Conservation (phyloP, 2,888 invertebrate species). For the Drosophila atripex region DNA sequence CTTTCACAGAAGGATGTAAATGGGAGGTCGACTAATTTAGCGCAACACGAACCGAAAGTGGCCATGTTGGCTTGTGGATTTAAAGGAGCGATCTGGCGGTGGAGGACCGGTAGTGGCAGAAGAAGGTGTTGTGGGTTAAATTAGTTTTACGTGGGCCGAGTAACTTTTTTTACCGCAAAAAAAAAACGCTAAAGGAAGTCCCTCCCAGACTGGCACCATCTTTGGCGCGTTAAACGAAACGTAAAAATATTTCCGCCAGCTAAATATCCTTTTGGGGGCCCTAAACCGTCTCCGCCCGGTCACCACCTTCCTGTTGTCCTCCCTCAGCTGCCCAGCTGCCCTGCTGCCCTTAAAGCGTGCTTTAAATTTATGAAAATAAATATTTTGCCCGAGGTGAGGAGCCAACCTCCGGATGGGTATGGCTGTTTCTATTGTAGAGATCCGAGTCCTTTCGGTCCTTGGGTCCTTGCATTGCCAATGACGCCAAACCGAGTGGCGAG, state of each 20-base stretch:
- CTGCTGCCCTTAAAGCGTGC: constrained; percentile 63
- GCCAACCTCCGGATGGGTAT: constrained; percentile 38
- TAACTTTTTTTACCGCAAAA: constrained; percentile 48
- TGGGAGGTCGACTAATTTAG: constrained; percentile 73
- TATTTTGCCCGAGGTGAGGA: constrained; percentile 70
- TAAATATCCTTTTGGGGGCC: constrained; percentile 78
- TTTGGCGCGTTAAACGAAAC: constrained; percentile 82
- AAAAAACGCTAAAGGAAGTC: constrained; percentile 15
- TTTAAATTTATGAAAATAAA: constrained; percentile 79
- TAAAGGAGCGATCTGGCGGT: neutral
- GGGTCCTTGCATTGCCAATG: constrained; percentile 62
- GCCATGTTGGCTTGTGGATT: constrained; percentile 54
- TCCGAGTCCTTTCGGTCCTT: constrained; percentile 5
- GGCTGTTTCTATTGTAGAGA: constrained; percentile 22
- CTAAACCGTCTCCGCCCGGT: constrained; percentile 62
- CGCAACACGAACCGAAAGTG: constrained; percentile 76
- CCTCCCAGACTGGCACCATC: constrained; percentile 52
- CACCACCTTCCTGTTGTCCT: constrained; percentile 30
- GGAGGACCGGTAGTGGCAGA: neutral
- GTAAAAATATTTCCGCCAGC: constrained; percentile 82
- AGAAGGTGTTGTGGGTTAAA: constrained; percentile 70
- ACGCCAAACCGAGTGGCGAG: constrained; percentile 34
- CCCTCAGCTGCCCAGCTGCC: constrained; percentile 27
- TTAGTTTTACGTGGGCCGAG: constrained; percentile 74
- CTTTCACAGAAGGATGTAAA: constrained; percentile 24